Conservation (phyloP, 2,888 invertebrate genomes). For the Watsonalla binaria region DNA sequence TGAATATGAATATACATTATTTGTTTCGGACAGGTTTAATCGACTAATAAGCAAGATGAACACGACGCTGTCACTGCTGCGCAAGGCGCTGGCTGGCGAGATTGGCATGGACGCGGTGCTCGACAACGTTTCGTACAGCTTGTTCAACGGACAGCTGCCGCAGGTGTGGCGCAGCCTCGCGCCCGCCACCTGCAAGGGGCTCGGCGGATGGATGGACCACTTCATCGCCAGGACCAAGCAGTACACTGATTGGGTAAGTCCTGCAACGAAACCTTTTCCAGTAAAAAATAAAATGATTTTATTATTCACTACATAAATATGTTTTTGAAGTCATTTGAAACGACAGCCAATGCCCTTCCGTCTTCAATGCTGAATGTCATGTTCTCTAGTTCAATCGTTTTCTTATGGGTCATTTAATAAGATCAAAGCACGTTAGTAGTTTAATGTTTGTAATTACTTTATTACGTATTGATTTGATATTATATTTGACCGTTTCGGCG, state of each 20-base stretch:
- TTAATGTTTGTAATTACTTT: too few species aligned
- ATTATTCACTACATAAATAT: too few species aligned
- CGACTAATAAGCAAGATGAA: conserved; percentile 84
- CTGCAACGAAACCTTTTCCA: neutral
- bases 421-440: too few species aligned
- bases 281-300: too few species aligned
- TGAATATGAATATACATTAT: too few species aligned
- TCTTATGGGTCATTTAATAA: too few species aligned
- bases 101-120: conserved; percentile 93
- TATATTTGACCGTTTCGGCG: too few species aligned
- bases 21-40: conserved; percentile 81
- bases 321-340: too few species aligned
- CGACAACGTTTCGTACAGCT: conserved; percentile 88
- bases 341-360: too few species aligned
- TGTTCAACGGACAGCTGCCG: conserved; percentile 93
- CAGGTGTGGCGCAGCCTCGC: conserved; percentile 87
- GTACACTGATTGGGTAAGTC: conserved; percentile 85
- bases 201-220: conserved; percentile 94
- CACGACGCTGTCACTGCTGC: conserved; percentile 83
- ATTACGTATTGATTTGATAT: too few species aligned
- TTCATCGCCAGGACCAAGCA: conserved; percentile 85
- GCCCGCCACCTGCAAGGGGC: conserved; percentile 90
- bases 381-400: too few species aligned
- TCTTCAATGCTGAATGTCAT: too few species aligned
- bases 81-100: conserved; percentile 92